A percentile compares a stretch with the other conserved stretches of the same genome.
Conservation (phyloP, 2,797 vertebrate species). For the Rhinophrynus dorsalis region DNA sequence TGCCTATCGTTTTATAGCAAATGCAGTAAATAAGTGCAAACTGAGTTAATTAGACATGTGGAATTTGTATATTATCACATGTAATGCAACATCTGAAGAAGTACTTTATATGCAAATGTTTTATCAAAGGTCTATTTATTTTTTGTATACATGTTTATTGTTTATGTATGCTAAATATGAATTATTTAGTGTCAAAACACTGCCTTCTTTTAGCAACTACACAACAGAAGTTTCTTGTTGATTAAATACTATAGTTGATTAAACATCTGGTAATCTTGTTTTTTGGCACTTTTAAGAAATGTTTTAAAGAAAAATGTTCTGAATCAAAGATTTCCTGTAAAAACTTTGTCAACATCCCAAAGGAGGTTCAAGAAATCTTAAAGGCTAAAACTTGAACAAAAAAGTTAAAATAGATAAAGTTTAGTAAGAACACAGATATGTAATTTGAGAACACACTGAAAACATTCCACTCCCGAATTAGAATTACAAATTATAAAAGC, state of each 20-base stretch:
- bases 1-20: too few relatives aligned
- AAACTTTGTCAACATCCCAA: slow-evolving; percentile 5
- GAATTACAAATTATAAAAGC: too few relatives aligned
- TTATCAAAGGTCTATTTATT: too few relatives aligned
- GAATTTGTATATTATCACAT: too few relatives aligned
- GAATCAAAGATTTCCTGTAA: slow-evolving; percentile 43
- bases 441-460: slow-evolving; percentile 6
- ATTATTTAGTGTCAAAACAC: neutral
- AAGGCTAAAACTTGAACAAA: slow-evolving; percentile 45
- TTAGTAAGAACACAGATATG: neutral
- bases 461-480: neutral
- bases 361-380: slow-evolving; percentile 7
- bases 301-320: neutral
- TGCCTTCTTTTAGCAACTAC: neutral
- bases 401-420: slow-evolving; percentile 15
- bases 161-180: neutral
- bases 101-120: too few relatives aligned
- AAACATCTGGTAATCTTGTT: neutral
- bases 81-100: too few relatives aligned
- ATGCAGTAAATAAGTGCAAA: too few relatives aligned
- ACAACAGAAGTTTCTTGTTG: neutral
- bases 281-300: slow-evolving; percentile 16
- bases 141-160: too few relatives aligned
- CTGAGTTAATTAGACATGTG: too few relatives aligned
- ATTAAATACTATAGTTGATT: neutral